Percentiles rank a stretch among this genome's conserved stretches.
Conservation (phyloP, 2,888 invertebrate species). For the Lampropteryx suffumata region DNA sequence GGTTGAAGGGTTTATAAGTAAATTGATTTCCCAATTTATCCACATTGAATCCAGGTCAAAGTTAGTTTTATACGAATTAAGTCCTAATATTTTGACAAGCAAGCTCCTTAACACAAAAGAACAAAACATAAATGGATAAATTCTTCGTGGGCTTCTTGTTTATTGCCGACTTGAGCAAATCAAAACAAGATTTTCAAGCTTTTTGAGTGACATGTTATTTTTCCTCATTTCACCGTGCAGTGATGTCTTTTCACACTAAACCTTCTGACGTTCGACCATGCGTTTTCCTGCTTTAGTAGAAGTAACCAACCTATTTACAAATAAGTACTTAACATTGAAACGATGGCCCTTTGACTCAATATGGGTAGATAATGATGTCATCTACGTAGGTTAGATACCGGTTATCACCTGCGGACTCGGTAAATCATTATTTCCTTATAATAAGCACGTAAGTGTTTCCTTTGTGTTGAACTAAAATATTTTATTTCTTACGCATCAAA, state of each 20-base stretch:
- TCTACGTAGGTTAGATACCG: slow-evolving; percentile 4
- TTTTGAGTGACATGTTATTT: neutral
- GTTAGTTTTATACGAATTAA: too few species aligned
- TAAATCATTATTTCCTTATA: slow-evolving; percentile 3
- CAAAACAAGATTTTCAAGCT: slow-evolving; percentile 1
- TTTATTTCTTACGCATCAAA: neutral
- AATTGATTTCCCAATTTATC: too few species aligned
- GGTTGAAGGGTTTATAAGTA: too few species aligned
- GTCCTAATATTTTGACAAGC: too few species aligned
- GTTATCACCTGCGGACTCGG: slow-evolving; percentile 11
- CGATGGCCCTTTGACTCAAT: neutral
- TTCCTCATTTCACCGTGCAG: too few species aligned
- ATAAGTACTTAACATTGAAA: neutral
- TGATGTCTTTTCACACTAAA: too few species aligned
- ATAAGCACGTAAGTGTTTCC: slow-evolving; percentile 2
- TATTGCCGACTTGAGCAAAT: neutral
- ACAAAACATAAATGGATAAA: slow-evolving; percentile 11
- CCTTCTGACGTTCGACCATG: too few species aligned
- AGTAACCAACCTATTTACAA: too few species aligned
- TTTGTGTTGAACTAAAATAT: neutral
- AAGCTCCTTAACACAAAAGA: too few species aligned
- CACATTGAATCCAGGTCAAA: too few species aligned
- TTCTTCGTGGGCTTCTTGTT: slow-evolving; percentile 7
- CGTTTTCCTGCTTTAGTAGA: too few species aligned
- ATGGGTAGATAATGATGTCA: slow-evolving; percentile 12